phyloP scores from a whole-genome alignment of 2,797 vertebrate species.

The Coregonus ussuriensis region DNA sequence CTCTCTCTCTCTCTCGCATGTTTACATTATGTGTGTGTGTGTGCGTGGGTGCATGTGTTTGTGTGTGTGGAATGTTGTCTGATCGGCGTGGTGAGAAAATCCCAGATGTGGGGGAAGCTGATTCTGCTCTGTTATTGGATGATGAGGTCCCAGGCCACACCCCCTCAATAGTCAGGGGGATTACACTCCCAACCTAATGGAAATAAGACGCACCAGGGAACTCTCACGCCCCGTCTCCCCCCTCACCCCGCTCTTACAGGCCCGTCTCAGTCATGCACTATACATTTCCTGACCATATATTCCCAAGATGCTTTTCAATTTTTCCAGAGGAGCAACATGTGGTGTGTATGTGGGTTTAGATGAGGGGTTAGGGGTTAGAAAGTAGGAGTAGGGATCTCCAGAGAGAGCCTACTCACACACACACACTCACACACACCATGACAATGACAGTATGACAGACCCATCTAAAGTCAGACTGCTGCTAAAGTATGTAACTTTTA shows the following conservation, averaged over 20 bases:
- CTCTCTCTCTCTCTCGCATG: neutral
- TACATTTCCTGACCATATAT: conserved; percentile 79
- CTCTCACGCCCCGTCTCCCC: conserved; percentile 39
- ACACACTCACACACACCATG: too few species aligned
- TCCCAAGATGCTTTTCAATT: conserved; percentile 61
- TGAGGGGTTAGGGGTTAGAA: conserved; percentile 48
- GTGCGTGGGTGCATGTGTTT: conserved; percentile 22
- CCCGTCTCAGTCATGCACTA: conserved; percentile 77
- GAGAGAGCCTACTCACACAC: neutral
- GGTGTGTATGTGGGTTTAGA: conserved; percentile 48
- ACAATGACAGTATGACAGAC: too few species aligned
- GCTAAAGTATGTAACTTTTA: too few species aligned
- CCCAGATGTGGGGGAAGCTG: conserved; percentile 69
- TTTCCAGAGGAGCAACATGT: too few species aligned
- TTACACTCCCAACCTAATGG: conserved; percentile 76
- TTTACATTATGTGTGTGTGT: conserved; percentile 7
- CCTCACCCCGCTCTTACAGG: conserved; percentile 51
- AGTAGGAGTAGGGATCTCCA: conserved; percentile 23
- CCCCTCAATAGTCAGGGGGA: conserved; percentile 67
- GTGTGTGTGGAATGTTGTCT: conserved; percentile 54
- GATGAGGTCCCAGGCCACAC: conserved; percentile 68
- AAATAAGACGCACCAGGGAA: conserved; percentile 67
- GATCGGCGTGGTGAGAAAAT: conserved; percentile 70
- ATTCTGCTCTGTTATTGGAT: conserved; percentile 63
- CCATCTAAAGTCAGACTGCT: too few species aligned